These are phyloP conservation scores for Hypsibius dujardini DNA, from an alignment of 1,140 invertebrate genomes.

Conservation along the genomic window DNA sequence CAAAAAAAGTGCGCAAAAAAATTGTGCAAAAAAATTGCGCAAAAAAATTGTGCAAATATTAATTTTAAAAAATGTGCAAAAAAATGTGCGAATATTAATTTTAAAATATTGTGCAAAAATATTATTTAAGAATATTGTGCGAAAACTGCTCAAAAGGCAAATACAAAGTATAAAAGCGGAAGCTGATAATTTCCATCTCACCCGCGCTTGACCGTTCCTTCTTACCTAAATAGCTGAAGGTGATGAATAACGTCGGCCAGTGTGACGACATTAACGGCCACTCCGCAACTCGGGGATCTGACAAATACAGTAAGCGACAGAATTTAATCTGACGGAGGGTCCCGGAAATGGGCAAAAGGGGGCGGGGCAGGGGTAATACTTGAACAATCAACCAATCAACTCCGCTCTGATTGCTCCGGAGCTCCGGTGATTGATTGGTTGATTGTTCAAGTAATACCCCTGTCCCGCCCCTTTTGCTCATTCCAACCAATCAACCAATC, in stretches of 20 bases:
- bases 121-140: too few species aligned
- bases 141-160: not conserved
- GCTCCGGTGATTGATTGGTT: not conserved
- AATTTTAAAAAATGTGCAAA: not conserved
- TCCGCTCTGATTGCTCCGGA: not conserved
- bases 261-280: conserved; percentile 68
- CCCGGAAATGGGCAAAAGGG: not conserved
- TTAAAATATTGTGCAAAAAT: not conserved
- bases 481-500: too few species aligned
- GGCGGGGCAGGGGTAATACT: not conserved
- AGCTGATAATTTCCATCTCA: too few species aligned
- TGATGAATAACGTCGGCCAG: conserved; percentile 52
- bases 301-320: too few species aligned
- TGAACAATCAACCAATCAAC: too few species aligned
- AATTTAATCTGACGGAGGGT: too few species aligned
- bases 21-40: too few species aligned
- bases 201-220: too few species aligned
- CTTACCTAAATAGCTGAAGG: conserved; percentile 54
- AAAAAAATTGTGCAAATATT: too few species aligned
- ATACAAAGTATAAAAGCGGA: too few species aligned
- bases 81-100: not conserved
- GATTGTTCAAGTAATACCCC: conserved; percentile 18
- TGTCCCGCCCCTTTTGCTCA: not conserved
- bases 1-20: too few species aligned
- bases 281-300: conserved; percentile 54